Evolutionary conservation across 2,797 vertebrate species (phyloP), one percentile per base, ranked within the genome.

Genomic region (Hoplostethus mediterraneus): DNA sequence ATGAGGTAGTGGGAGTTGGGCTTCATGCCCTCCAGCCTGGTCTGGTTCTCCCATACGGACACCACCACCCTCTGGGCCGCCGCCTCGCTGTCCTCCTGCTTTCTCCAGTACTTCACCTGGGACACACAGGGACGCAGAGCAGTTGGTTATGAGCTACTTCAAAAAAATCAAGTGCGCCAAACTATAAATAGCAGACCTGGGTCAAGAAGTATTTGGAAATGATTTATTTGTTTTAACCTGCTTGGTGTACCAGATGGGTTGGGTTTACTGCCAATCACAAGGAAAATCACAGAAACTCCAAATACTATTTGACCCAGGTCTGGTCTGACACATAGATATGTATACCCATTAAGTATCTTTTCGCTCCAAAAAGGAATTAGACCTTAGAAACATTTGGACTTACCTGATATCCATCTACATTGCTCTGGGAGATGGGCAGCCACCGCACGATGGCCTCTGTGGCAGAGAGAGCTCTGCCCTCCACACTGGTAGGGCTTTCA

Each of bases 351-450:
- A 42, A 42, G 40, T 42, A 42, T 3, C 40, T 36, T 36, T 36
- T 36, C 33, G 7, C 33, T 2, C 33, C 5, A 36, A 14, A 42
- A 44, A 3, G 11, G 42, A 44, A 13, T 13, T 12, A 13, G 11
- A 44, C 3, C 42, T 44, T 3, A 13, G 42, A 2, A 13, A 44
- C 3, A 13, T 44, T 57, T 57, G 14, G 51, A 67, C 89, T 92
- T 55, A 99, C 98, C 96, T 98, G 96, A 90, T 99, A 98, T 62
- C 96, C 96, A 59, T 97, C 96, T 55, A 98, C 83, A 16, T 94
- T 93, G 80, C 89, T 93, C 80, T 95, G 94, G 68, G 88, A 10
- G 67, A 97, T 89, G 4, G 94, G 95, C 33, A 89, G 83, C 98
- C 98, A 99, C 74, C 88, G 93, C 61, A 99, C 93, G 16, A 94